Percentiles rank a stretch among this genome's conserved stretches.
Conservation (phyloP, 2,888 invertebrate genomes). For the Phalera bucephala region DNA sequence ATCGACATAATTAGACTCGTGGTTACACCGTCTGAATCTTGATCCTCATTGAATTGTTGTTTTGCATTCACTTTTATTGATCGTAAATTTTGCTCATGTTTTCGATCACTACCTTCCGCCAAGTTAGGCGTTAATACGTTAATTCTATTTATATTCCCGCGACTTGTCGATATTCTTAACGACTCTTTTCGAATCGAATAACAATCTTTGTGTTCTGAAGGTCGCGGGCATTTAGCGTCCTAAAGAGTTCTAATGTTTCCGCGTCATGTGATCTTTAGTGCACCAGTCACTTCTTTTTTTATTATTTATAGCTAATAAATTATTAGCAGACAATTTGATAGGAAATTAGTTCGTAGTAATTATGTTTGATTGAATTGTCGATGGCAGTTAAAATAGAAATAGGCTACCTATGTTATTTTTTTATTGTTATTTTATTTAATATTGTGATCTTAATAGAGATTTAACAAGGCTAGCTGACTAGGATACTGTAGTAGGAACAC, state of each 20-base stretch:
- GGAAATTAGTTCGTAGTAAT: background rate
- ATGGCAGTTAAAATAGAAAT: background rate
- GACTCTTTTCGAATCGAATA: conserved; percentile 8
- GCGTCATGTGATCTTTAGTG: conserved; percentile 6
- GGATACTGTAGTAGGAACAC: no score
- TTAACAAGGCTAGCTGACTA: no score
- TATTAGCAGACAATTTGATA: background rate
- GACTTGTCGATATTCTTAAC: conserved; percentile 5
- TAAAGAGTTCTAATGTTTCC: conserved; percentile 9
- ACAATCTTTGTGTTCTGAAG: conserved; percentile 6
- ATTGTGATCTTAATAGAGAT: no score
- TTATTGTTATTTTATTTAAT: no score
- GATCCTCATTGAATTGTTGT: conserved; percentile 11
- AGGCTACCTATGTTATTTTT: no score
- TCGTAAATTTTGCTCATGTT: conserved; percentile 8
- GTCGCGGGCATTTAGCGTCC: conserved; percentile 10
- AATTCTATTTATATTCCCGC: conserved; percentile 7
- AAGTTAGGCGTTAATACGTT: conserved; percentile 2
- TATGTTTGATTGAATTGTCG: background rate
- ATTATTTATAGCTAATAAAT: conserved; percentile 4
- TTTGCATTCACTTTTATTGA: conserved; percentile 14
- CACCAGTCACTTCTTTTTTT: conserved; percentile 2
- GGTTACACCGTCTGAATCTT: conserved; percentile 19
- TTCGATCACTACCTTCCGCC: conserved; percentile 8
- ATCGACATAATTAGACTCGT: background rate